Conservation (phyloP, 2,888 invertebrate genomes). For the Fabriciana adippe region DNA sequence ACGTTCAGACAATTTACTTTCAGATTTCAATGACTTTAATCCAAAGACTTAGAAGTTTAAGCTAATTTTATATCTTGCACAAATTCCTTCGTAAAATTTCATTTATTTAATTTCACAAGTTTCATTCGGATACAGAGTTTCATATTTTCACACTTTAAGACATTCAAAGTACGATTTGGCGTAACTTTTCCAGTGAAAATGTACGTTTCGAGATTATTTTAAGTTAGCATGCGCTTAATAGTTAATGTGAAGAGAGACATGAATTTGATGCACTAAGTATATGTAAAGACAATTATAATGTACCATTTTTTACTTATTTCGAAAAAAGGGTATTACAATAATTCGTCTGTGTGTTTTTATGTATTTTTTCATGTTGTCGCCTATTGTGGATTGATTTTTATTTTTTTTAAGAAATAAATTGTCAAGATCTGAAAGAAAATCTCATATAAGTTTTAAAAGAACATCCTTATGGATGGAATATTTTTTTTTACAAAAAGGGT, state of each 20-base stretch:
- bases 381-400: too few relatives aligned
- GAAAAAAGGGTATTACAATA: too few relatives aligned
- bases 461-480: too few relatives aligned
- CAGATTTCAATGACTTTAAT: not conserved
- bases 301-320: too few relatives aligned
- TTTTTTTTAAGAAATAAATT: too few relatives aligned
- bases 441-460: too few relatives aligned
- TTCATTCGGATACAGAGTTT: conserved; percentile 21
- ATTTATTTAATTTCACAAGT: conserved; percentile 16
- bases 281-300: not conserved
- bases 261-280: not conserved
- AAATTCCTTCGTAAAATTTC: conserved; percentile 13
- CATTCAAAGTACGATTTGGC: conserved; percentile 15
- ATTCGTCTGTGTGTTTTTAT: too few relatives aligned
- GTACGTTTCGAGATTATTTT: conserved; percentile 15
- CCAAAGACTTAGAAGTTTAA: conserved; percentile 1
- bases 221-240: not conserved
- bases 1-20: too few relatives aligned
- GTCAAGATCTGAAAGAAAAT: too few relatives aligned
- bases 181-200: not conserved
- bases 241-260: not conserved
- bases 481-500: too few relatives aligned
- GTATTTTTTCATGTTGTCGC: too few relatives aligned
- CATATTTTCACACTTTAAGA: conserved; percentile 21
- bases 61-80: conserved; percentile 3